Evolutionary conservation across 1,140 invertebrate species (phyloP).

Genomic region (Bombus sibiricus): DNA sequence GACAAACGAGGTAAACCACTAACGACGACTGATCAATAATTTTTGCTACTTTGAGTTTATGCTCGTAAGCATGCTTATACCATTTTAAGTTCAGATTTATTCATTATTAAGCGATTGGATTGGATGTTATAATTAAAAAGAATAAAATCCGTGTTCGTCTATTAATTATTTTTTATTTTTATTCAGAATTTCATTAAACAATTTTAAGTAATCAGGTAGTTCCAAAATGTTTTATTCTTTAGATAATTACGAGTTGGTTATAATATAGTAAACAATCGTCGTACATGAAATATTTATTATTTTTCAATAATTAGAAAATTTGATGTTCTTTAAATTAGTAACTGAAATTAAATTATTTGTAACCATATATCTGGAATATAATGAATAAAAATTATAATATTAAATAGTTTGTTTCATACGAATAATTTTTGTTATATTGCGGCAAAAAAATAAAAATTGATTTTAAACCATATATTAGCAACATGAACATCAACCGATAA

Average conservation of each 20-base stretch:
- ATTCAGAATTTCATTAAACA: not conserved
- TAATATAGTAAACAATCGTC: not conserved
- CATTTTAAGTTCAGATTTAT: slow-evolving; percentile 7
- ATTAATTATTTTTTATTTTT: not conserved
- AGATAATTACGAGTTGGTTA: not conserved
- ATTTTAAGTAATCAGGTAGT: not conserved
- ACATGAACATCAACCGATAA: no score
- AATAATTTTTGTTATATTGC: not conserved
- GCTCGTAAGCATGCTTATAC: not conserved
- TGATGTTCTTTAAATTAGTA: not conserved
- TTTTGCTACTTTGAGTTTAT: not conserved
- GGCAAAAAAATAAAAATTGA: no score
- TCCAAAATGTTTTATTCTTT: not conserved
- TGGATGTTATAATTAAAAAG: not conserved
- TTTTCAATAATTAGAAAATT: no score
- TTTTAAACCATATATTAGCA: no score
- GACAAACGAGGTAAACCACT: slow-evolving; percentile 5
- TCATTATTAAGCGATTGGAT: not conserved
- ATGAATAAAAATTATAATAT: no score
- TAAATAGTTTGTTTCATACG: not conserved
- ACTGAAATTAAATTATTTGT: not conserved
- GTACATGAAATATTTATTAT: no score
- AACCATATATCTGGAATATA: no score
- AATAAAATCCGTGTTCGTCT: not conserved
- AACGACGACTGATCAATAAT: slow-evolving; percentile 23